Percentiles rank a stretch among this genome's conserved stretches.
phyloP scores from a whole-genome alignment of 1,140 invertebrate genomes.

The Drosophila biarmipes region DNA sequence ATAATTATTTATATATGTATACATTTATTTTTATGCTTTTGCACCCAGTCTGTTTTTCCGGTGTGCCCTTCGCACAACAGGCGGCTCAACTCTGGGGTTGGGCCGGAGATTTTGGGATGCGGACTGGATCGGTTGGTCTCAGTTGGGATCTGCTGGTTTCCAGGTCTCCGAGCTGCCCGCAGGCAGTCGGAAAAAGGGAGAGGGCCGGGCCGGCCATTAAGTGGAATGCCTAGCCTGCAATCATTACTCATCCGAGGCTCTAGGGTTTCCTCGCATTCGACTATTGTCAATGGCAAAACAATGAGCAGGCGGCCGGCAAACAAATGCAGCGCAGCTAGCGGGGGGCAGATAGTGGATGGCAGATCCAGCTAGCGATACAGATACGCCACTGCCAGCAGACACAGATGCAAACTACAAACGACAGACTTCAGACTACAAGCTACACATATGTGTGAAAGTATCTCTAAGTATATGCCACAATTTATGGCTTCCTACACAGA shows the following conservation, averaged over 20 bases:
- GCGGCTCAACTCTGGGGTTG: conserved; percentile 61
- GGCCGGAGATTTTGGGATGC: conserved; percentile 11
- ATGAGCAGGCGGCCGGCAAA: conserved; percentile 36
- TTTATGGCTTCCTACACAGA: conserved; percentile 76
- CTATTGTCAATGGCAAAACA: conserved; percentile 75
- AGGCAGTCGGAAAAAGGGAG: conserved; percentile 27
- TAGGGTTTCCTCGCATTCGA: conserved; percentile 46
- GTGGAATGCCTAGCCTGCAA: conserved; percentile 70
- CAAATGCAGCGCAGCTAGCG: conserved; percentile 18
- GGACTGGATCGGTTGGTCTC: conserved; percentile 47
- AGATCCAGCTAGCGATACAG: conserved; percentile 14
- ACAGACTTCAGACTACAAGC: conserved; percentile 25
- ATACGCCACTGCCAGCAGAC: conserved; percentile 28
- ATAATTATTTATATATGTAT: no score
- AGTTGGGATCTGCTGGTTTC: conserved; percentile 38
- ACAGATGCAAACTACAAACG: conserved; percentile 34
- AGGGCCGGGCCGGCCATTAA: conserved; percentile 52
- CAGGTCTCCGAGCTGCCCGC: conserved; percentile 53
- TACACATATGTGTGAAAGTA: conserved; percentile 36
- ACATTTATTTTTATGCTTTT: not conserved
- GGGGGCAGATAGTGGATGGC: conserved; percentile 23
- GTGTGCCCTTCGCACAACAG: conserved; percentile 44
- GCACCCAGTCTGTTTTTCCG: not conserved
- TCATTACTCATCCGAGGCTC: conserved; percentile 77
- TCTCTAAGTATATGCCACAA: conserved; percentile 60